Conservation (phyloP, 2,797 vertebrate genomes). For the Heteromormyrus szaboi region DNA sequence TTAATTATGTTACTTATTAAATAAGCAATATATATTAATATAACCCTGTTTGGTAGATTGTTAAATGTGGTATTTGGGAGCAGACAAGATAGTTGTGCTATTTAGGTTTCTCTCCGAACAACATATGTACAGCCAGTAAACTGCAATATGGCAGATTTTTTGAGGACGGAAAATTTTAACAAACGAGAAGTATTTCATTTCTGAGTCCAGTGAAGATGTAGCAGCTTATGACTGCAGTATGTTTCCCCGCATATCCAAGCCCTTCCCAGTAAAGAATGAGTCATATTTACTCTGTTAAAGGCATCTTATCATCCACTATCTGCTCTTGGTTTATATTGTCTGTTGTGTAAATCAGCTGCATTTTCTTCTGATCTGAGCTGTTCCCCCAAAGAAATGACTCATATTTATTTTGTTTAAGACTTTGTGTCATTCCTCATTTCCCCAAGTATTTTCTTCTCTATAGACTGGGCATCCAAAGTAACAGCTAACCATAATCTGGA, state of each 20-base stretch:
- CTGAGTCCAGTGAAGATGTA: not conserved
- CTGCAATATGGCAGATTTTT: not conserved
- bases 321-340: not conserved
- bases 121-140: not conserved
- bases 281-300: not conserved
- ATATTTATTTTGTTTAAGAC: not conserved
- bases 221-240: not conserved
- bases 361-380: not conserved
- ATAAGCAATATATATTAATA: not conserved
- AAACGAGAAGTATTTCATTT: slow-evolving; percentile 4
- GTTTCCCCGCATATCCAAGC: not conserved
- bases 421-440: not conserved
- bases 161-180: not conserved
- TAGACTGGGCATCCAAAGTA: not conserved
- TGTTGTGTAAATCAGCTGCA: not conserved
- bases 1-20: not conserved
- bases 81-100: not conserved
- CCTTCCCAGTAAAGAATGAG: not conserved
- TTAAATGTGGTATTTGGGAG: not conserved
- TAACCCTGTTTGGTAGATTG: not conserved
- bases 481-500: not conserved
- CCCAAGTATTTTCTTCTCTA: not conserved
- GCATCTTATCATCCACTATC: not conserved
- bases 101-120: not conserved
- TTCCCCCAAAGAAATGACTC: not conserved